Evolutionary conservation across 2,888 invertebrate species (phyloP).

Genomic region (Bugula neritina): DNA sequence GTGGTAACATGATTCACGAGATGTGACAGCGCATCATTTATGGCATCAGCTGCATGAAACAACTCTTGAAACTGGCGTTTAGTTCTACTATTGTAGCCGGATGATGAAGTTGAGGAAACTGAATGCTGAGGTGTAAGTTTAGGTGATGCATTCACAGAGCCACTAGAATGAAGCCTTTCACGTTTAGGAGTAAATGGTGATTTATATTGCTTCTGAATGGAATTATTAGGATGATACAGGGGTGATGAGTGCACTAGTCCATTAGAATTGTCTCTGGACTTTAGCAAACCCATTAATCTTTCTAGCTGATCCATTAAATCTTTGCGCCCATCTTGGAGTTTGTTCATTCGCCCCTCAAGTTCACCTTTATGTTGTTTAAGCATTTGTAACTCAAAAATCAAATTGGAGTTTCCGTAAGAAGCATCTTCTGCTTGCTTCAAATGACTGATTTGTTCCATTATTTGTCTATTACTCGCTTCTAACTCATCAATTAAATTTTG

Average conservation of each 20-base stretch:
- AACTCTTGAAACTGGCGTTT: conserved; percentile 10
- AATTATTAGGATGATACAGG: background rate
- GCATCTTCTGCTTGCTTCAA: conserved; percentile 6
- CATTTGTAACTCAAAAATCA: conserved; percentile 22
- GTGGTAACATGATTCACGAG: conserved; percentile 20
- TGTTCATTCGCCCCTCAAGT: conserved; percentile 22
- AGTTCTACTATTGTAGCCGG: conserved; percentile 9
- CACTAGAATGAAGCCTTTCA: conserved; percentile 4
- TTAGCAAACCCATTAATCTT: conserved; percentile 11
- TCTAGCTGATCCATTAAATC: conserved; percentile 16
- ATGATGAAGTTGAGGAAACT: conserved; percentile 9
- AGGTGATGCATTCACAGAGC: conserved; percentile 11
- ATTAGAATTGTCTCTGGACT: background rate
- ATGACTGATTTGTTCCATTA: conserved; percentile 11
- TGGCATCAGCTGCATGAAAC: conserved; percentile 21
- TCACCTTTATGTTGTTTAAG: conserved; percentile 24
- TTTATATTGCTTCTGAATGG: background rate
- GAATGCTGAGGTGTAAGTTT: conserved; percentile 20
- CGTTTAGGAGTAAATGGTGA: background rate
- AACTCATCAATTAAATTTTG: conserved; percentile 20
- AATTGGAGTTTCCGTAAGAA: conserved; percentile 5
- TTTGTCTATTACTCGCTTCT: conserved; percentile 25
- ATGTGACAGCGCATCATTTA: conserved; percentile 23
- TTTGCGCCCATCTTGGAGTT: conserved; percentile 18
- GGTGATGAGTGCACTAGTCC: background rate